Percentiles rank a stretch among this genome's conserved stretches.
phyloP scores from a whole-genome alignment of 2,797 vertebrate genomes.

The Todus mexicanus region DNA sequence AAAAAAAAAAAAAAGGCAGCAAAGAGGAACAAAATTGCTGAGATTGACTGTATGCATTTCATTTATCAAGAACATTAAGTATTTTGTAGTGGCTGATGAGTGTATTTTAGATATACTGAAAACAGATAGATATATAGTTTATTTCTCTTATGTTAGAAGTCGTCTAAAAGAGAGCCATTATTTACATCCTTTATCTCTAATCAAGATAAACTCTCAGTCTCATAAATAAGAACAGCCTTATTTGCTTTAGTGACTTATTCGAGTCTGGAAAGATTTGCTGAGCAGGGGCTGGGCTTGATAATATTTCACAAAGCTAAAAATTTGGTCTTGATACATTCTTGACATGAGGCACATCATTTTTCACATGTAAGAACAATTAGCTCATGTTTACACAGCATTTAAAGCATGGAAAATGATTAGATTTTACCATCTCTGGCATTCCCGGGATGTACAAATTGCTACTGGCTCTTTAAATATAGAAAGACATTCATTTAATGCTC shows the following conservation, averaged over 20 bases:
- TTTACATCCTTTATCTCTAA: conserved; percentile 64
- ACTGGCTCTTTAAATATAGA: conserved; percentile 57
- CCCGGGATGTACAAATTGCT: conserved; percentile 47
- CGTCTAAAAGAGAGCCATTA: conserved; percentile 41
- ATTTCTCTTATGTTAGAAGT: conserved; percentile 56
- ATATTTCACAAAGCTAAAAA: conserved; percentile 66
- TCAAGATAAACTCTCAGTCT: conserved; percentile 67
- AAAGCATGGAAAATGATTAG: conserved; percentile 69
- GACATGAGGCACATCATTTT: conserved; percentile 64
- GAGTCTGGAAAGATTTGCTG: conserved; percentile 61
- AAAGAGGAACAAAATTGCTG: conserved; percentile 28
- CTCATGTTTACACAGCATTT: conserved; percentile 69
- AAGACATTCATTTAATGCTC: conserved; percentile 58
- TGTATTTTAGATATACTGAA: conserved; percentile 54
- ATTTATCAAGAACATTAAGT: conserved; percentile 61
- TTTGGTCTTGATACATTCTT: conserved; percentile 71
- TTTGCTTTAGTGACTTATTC: conserved; percentile 64
- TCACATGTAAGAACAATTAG: conserved; percentile 73
- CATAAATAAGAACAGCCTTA: conserved; percentile 68
- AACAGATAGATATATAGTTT: conserved; percentile 55
- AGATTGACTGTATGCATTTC: conserved; percentile 19
- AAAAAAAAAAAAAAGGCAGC: background rate
- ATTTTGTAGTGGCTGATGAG: conserved; percentile 54
- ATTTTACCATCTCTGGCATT: conserved; percentile 58
- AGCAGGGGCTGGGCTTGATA: conserved; percentile 31